Evolutionary conservation across 2,797 vertebrate species (phyloP).

Genomic region (Pelodytes ibericus): DNA sequence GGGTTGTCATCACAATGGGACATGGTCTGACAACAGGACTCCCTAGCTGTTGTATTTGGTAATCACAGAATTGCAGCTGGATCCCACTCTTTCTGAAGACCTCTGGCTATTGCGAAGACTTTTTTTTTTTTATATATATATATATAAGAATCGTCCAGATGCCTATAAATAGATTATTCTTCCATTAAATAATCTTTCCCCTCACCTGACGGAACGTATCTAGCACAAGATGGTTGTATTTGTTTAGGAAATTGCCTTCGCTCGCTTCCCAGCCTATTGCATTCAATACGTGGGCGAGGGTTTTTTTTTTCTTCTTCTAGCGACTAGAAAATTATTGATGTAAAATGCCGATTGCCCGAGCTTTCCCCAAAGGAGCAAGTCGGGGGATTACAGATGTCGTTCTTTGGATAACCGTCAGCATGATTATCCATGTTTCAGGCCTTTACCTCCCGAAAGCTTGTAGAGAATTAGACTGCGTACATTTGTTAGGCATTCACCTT

Average conservation of each 20-base stretch:
- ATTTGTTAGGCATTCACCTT: too few relatives aligned
- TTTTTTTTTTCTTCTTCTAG: not conserved
- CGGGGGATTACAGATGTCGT: not conserved
- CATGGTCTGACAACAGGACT: not conserved
- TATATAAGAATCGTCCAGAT: not conserved
- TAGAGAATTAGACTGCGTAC: too few relatives aligned
- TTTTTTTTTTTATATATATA: too few relatives aligned
- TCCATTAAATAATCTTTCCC: not conserved
- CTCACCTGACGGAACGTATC: not conserved
- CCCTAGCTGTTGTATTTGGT: not conserved
- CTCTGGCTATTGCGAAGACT: not conserved
- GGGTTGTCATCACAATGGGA: constrained; percentile 8
- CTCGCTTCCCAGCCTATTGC: not conserved
- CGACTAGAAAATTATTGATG: not conserved
- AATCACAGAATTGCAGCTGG: constrained; percentile 23
- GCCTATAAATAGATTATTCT: not conserved
- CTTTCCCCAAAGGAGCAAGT: not conserved
- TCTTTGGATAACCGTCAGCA: too few relatives aligned
- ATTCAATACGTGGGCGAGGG: not conserved
- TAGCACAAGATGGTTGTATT: not conserved
- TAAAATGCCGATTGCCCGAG: not conserved
- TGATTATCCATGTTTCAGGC: too few relatives aligned
- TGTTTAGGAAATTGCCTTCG: not conserved
- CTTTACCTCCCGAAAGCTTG: too few relatives aligned
- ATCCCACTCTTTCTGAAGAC: not conserved